A percentile compares a stretch with the other conserved stretches of the same genome.
Evolutionary conservation across 1,140 invertebrate genomes (phyloP).

Genomic region (Conus ventricosus): DNA sequence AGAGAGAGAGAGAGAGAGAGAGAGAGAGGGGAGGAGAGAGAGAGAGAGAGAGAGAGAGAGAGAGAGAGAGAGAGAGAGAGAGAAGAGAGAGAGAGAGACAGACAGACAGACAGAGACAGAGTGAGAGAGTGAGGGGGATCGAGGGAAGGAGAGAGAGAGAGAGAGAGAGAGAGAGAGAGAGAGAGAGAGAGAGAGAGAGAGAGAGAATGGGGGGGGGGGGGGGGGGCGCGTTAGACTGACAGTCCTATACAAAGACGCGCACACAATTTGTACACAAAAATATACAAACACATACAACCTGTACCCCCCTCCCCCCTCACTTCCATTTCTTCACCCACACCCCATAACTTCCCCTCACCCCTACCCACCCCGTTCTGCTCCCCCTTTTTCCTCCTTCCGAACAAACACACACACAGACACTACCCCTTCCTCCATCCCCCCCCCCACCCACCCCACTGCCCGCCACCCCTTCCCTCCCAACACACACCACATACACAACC

Average conservation of each 20-base stretch:
- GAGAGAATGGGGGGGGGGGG: not conserved
- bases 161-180: conserved; percentile 6
- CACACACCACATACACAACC: no score
- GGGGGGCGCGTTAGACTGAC: not conserved
- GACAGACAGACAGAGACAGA: not conserved
- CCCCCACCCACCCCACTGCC: no score
- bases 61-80: not conserved
- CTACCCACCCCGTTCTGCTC: no score
- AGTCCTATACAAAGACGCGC: not conserved
- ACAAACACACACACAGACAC: no score
- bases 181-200: not conserved
- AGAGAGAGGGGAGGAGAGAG: not conserved
- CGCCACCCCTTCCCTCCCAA: no score
- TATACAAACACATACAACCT: not conserved
- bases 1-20: not conserved
- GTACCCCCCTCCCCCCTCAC: no score
- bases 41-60: not conserved
- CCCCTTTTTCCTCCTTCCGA: no score
- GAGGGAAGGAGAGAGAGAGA: not conserved
- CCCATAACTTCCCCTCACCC: no score
- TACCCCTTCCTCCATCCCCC: no score
- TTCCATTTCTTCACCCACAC: no score
- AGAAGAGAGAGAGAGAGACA: not conserved
- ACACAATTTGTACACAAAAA: not conserved
- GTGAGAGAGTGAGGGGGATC: not conserved